Percentiles rank a stretch among this genome's conserved stretches.
phyloP scores from a whole-genome alignment of 2,888 invertebrate species.

The Polyploca ridens region DNA sequence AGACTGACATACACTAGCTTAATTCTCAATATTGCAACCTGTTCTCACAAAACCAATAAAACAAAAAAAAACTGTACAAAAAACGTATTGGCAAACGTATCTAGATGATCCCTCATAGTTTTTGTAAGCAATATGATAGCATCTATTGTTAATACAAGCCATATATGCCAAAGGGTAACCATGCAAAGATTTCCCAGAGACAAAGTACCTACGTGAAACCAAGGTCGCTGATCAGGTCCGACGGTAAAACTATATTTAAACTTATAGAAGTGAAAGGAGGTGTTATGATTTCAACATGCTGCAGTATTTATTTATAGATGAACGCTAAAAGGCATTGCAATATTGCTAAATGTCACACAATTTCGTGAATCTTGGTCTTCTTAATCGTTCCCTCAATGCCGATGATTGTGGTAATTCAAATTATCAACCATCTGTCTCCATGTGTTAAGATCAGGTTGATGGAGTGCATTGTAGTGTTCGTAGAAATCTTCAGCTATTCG shows the following conservation, averaged over 20 bases:
- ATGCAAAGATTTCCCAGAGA: background rate
- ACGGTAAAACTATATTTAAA: conserved; percentile 4
- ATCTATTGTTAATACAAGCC: conserved; percentile 5
- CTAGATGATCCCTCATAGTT: conserved; percentile 6
- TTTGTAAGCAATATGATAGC: conserved; percentile 16
- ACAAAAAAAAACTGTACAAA: background rate
- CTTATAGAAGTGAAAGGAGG: conserved; percentile 5
- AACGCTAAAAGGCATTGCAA: background rate
- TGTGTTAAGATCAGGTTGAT: no score
- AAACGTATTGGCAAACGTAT: background rate
- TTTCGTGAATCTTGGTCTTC: background rate
- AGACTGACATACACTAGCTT: background rate
- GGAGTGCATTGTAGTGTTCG: no score
- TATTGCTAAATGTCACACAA: conserved; percentile 3
- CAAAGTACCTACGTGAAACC: background rate
- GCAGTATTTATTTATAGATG: conserved; percentile 7
- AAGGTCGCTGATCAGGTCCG: background rate
- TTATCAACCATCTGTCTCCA: no score
- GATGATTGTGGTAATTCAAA: no score
- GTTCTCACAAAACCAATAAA: background rate
- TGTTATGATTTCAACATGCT: conserved; percentile 7
- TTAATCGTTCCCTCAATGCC: background rate
- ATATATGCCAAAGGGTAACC: conserved; percentile 8
- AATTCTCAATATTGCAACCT: background rate
- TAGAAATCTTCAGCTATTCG: no score